Base-by-base conservation (phyloP, 1,140 invertebrate genomes). In the Conus ventricosus region DNA sequence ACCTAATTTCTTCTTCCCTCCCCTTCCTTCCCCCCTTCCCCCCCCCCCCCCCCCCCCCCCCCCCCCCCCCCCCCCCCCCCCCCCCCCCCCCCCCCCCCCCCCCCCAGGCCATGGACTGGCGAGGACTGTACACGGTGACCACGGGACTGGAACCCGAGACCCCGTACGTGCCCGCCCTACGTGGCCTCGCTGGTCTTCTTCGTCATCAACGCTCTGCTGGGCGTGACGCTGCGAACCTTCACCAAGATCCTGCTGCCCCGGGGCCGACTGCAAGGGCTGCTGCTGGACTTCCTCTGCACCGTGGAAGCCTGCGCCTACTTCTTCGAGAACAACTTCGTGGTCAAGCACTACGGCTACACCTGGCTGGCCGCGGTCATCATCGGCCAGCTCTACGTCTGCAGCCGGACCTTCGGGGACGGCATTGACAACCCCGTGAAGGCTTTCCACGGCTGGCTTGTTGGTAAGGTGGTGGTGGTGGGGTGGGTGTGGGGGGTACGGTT, bases 251-350 rank as follows among this genome's bases (percentile, higher is more conserved):
- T 93, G 11, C 82, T 90, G 25, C 93, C 93, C 0, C 89, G 85
- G 78, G 85, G 86, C 53, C 90, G 89, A 67, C 20, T 89, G 15
- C n/a, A 80, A n/a, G 87, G 84, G 5, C 87, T 53, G 20, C 90
- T 92, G 15, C 89, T 91, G 15, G 93, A 93, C 71, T 94, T 94
- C 83, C 51, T 92, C 17, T 89, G 93, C 0, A 94, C 94, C 4
- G 90, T 92, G 89, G 93, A 94, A 90, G 92, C 92, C 85, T 94
- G 94, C 87, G 93, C 94, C 8, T 94, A 93, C 86, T 94, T 94
- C 84, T 94, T 93, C 85, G 94, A 94, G 85, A 94, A 94, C 84
- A 94, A 93, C 75, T 93, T 93, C 83, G 92, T 94, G 13, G 91
- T 93, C n/a, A 93, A 93, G 86, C 88, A 94, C 84, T 94, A 92